phyloP scores from a whole-genome alignment of 2,888 invertebrate species.

The Pseudococcus viburni region DNA sequence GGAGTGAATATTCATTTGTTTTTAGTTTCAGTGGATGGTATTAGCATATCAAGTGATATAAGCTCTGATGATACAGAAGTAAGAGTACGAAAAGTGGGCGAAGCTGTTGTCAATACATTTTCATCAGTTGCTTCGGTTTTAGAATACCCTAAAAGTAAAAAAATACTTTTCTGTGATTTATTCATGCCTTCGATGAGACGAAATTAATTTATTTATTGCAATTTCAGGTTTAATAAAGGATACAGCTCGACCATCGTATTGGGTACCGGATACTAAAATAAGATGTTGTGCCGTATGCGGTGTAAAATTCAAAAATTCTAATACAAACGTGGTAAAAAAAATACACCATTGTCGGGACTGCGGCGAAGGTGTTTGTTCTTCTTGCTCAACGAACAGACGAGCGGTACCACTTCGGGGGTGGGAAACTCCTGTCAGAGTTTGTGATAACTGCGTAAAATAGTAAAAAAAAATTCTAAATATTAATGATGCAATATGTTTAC shows the following conservation, averaged over 20 bases:
- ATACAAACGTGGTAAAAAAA: conserved; percentile 63
- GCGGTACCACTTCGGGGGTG: conserved; percentile 83
- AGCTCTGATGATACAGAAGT: conserved; percentile 71
- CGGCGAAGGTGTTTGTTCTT: conserved; percentile 79
- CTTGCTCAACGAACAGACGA: conserved; percentile 78
- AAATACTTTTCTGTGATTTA: conserved; percentile 2
- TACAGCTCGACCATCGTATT: conserved; percentile 82
- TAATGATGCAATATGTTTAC: not conserved
- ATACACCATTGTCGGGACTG: conserved; percentile 82
- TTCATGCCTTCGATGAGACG: not conserved
- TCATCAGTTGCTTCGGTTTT: conserved; percentile 80
- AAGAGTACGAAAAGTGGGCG: conserved; percentile 78
- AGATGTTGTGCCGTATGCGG: conserved; percentile 79
- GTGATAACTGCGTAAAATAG: conserved; percentile 76
- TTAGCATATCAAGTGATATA: conserved; percentile 68
- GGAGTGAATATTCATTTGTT: not conserved
- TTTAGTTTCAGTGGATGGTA: conserved; percentile 43
- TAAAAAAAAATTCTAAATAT: not conserved
- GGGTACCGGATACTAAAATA: conserved; percentile 84
- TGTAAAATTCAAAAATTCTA: conserved; percentile 73
- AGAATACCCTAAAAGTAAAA: conserved; percentile 81
- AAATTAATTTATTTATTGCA: not conserved
- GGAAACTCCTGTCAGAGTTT: conserved; percentile 81
- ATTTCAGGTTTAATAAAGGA: conserved; percentile 79
- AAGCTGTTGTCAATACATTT: conserved; percentile 81